Conservation (phyloP, 2,113 vertebrate genomes). For the Anoplopoma fimbria region DNA sequence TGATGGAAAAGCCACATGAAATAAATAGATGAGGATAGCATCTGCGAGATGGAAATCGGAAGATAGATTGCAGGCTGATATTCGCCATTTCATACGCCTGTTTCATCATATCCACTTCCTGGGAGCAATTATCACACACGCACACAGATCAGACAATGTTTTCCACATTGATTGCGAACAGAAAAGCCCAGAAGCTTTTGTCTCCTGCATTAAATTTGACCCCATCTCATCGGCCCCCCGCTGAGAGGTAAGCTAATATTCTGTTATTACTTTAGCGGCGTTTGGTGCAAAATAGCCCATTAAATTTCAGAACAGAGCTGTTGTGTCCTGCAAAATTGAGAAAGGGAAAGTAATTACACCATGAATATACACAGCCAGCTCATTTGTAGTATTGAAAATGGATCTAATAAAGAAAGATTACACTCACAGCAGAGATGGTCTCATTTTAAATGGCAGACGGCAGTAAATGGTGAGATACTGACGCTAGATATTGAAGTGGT, state of each 20-base stretch:
- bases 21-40: slow-evolving; percentile 20
- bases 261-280: slow-evolving; percentile 67
- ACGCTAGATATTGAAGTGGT: background rate
- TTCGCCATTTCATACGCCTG: slow-evolving; percentile 9
- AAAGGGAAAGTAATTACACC: slow-evolving; percentile 63
- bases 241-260: slow-evolving; percentile 71
- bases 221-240: slow-evolving; percentile 51
- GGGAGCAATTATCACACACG: slow-evolving; percentile 45
- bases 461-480: slow-evolving; percentile 2
- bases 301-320: slow-evolving; percentile 56
- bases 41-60: slow-evolving; percentile 17
- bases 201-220: slow-evolving; percentile 58
- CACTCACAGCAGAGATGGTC: slow-evolving; percentile 38
- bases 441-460: slow-evolving; percentile 42
- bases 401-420: slow-evolving; percentile 68
- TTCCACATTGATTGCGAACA: slow-evolving; percentile 43
- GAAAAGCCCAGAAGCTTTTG: slow-evolving; percentile 43
- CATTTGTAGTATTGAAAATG: slow-evolving; percentile 61
- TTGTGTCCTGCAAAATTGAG: slow-evolving; percentile 66
- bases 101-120: slow-evolving; percentile 48
- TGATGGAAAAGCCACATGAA: slow-evolving; percentile 2
- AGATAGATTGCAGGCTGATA: slow-evolving; percentile 16
- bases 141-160: slow-evolving; percentile 39
- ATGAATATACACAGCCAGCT: slow-evolving; percentile 53
- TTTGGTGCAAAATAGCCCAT: slow-evolving; percentile 68